phyloP scores from a whole-genome alignment of 1,140 invertebrate genomes.

The Latrodectus geometricus region DNA sequence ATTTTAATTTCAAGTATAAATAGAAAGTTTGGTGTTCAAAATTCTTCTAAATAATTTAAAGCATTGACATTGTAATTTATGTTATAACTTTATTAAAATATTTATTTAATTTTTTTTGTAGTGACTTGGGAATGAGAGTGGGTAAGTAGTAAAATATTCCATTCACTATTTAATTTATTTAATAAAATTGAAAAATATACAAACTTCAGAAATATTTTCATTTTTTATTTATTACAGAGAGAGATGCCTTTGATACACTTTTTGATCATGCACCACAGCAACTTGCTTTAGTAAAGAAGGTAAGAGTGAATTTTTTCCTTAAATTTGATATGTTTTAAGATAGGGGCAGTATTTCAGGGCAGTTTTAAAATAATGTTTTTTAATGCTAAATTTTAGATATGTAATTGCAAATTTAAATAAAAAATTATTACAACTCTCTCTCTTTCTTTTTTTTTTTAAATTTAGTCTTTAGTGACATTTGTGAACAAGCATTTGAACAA shows the following conservation, averaged over 20 bases:
- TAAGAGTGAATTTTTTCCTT: slow-evolving; percentile 67
- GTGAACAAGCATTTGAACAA: slow-evolving; percentile 98
- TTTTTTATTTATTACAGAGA: slow-evolving; percentile 62
- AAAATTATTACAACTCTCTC: neutral
- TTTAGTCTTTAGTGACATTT: slow-evolving; percentile 92
- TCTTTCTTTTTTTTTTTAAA: no score
- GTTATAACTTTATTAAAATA: neutral
- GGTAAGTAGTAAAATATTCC: slow-evolving; percentile 65
- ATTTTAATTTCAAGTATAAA: no score
- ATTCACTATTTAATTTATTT: no score
- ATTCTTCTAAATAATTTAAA: no score
- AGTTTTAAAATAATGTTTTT: neutral
- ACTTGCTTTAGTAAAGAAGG: slow-evolving; percentile 96
- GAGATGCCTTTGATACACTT: slow-evolving; percentile 98
- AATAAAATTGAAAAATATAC: no score
- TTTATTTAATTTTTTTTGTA: slow-evolving; percentile 65
- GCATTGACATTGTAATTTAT: no score
- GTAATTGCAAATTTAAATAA: neutral
- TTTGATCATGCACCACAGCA: slow-evolving; percentile 99
- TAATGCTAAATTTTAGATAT: neutral
- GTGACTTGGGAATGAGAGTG: slow-evolving; percentile 91
- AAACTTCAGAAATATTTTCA: neutral
- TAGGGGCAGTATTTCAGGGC: neutral
- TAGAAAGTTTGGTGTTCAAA: no score
- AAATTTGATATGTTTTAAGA: neutral